Evolutionary conservation across 2,888 invertebrate genomes (phyloP).

Genomic region (Congeria kusceri): DNA sequence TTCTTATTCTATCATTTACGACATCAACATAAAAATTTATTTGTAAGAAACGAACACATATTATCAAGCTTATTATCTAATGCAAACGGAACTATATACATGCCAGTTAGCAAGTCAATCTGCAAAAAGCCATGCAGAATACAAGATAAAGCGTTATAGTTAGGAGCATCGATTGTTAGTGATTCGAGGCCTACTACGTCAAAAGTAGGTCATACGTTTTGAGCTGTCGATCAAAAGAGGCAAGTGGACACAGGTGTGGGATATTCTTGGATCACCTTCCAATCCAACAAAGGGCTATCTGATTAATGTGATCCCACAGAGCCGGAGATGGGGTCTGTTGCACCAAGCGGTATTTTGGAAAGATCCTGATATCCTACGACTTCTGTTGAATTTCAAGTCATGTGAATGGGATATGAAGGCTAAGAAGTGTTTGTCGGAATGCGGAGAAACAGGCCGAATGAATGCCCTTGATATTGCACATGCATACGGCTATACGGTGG

Average conservation of each 20-base stretch:
- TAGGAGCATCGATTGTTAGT: constrained; percentile 29
- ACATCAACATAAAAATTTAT: no score
- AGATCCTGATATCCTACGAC: constrained; percentile 27
- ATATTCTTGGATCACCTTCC: constrained; percentile 46
- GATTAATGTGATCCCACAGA: constrained; percentile 55
- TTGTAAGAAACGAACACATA: no score
- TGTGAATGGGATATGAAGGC: constrained; percentile 48
- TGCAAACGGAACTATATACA: no score
- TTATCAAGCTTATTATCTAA: no score
- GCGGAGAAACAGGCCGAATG: constrained; percentile 30
- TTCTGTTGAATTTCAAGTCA: constrained; percentile 30
- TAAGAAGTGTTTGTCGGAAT: constrained; percentile 49
- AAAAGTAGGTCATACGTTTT: no score
- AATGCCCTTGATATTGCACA: constrained; percentile 48
- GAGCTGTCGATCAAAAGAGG: constrained; percentile 52
- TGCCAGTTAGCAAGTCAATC: no score
- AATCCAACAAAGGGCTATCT: constrained; percentile 47
- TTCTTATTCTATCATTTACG: no score
- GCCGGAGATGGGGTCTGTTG: constrained; percentile 55
- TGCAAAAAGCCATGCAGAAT: neutral
- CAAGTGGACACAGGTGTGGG: constrained; percentile 45
- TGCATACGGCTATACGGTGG: constrained; percentile 24
- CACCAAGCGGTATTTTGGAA: constrained; percentile 61
- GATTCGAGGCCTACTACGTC: no score
- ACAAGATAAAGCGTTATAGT: constrained; percentile 1